Base-by-base conservation (phyloP, 2,888 invertebrate species). In the Hypomecis punctinalis region DNA sequence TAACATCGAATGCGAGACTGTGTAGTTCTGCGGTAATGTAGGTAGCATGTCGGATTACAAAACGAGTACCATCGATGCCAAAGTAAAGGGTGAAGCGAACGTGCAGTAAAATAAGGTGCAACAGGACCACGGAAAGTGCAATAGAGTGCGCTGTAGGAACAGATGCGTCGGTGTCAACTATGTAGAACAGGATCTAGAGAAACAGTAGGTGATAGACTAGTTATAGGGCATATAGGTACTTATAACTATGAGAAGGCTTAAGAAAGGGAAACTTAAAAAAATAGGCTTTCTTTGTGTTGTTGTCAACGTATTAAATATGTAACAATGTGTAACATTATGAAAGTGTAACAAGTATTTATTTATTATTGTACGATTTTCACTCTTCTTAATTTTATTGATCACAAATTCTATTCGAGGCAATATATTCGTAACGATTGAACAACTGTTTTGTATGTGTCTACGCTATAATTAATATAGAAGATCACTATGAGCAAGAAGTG, bases 321-420 rank as follows among this genome's bases (percentile, higher is more conserved):
- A 90, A 89, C 86, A 88, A 86, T 83, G 89, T 90, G 89, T 90
- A 90, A 88, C 81, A 88, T 83, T 87, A 88, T 83, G 85, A 82
- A 82, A 87, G 86, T 89, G 88, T 91, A 90, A 90, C 88, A 90
- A 89, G 82, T 87, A 87, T 82, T 83, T 79, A 63, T 67, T 75
- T 75, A 84, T 87, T 89, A 90, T 91, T 92, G 91, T 92, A 91
- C 91, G 88, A 85, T 86, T 71, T 87, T 91, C 90, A 90, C 85
- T 90, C 89, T 89, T 89, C 79, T 80, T 82, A 81, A 81, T 81
- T 83, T 40, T 85, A 86, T 83, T 83, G 82, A 90, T 90, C 89
- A 91, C 90, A 90, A 86, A 84, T 82, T 81, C 78, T 84, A 82
- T 78, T 78, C 77, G 79, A 81, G 85, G 84, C 85, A 84, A 84